Evolutionary conservation across 2,797 vertebrate genomes (phyloP), one percentile per base, ranked within the genome.

Genomic region (Pipistrellus nathusii): DNA sequence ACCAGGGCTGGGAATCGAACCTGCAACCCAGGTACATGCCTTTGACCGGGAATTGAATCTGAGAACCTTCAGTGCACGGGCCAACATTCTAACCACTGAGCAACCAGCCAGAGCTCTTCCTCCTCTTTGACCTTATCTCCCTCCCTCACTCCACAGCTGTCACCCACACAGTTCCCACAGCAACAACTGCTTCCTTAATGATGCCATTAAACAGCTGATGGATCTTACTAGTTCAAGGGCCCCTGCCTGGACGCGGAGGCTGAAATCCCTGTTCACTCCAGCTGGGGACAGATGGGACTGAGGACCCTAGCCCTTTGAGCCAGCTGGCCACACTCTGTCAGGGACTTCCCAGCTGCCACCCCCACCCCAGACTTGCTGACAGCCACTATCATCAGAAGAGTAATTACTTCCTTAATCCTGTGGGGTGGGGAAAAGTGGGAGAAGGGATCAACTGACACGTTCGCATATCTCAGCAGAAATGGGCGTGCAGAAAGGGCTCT

Each of bases 341-440:
- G 77, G 80, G 77, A 77, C 64, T 90, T 87, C 57, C 53, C 89
- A 91, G 53, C 17, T n/a, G 21, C 41, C 0, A 20, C 0, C 35
- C 27, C 27, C 41, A 82, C 59, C 75, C 32, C 55, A 80, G 80
- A 87, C 66, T 44, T 80, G 86, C 64, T 72, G 93, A 91, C 84
- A 88, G 69, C 57, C 23, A 69, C 44, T 90, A 77, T 90, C 68
- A 15, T 21, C 86, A 81, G 84, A 85, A 94, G 46, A 95, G 59
- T 82, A 95, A 85, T 93, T 69, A 96, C 91, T 92, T 96, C 96
- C 91, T 93, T 92, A 93, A 80, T 93, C 89, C 41, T 32, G 12
- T 0, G 30, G 44, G 38, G 71, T 6, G 12, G 44, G 87, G 15
- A 53, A 20, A 23, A 32, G 32, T 10, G 53, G n/a, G 44, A 83